phyloP scores from a whole-genome alignment of 1,140 invertebrate species.

The Microplitis demolitor region DNA sequence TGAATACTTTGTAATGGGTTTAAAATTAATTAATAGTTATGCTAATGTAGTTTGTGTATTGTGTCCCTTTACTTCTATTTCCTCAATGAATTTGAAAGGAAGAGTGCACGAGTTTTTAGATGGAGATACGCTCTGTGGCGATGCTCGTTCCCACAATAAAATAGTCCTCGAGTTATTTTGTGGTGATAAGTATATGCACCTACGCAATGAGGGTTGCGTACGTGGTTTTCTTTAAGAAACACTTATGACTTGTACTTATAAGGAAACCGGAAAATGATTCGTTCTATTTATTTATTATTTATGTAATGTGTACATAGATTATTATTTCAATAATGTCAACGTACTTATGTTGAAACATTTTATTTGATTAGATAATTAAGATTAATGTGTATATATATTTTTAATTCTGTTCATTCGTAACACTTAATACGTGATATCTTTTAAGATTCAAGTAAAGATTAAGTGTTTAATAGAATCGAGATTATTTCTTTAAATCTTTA shows the following conservation, averaged over 20 bases:
- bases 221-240: not conserved
- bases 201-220: not conserved
- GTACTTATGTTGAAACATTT: too few relatives aligned
- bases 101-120: not conserved
- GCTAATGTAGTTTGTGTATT: not conserved
- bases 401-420: too few relatives aligned
- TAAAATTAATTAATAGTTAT: not conserved
- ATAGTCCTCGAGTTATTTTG: not conserved
- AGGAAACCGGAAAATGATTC: not conserved
- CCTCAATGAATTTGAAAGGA: not conserved
- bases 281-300: too few relatives aligned
- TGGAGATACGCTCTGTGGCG: not conserved
- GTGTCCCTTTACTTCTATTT: not conserved
- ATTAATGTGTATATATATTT: too few relatives aligned
- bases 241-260: not conserved
- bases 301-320: too few relatives aligned
- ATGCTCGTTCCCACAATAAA: slow-evolving; percentile 7
- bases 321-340: too few relatives aligned
- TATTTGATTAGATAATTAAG: too few relatives aligned
- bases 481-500: too few relatives aligned
- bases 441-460: too few relatives aligned
- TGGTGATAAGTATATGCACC: not conserved
- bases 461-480: too few relatives aligned
- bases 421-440: too few relatives aligned
- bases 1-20: not conserved